These are phyloP conservation scores for Ianthella basta DNA, from an alignment of 37 sponge, comb jelly and placozoan species.

Conservation along the genomic window DNA sequence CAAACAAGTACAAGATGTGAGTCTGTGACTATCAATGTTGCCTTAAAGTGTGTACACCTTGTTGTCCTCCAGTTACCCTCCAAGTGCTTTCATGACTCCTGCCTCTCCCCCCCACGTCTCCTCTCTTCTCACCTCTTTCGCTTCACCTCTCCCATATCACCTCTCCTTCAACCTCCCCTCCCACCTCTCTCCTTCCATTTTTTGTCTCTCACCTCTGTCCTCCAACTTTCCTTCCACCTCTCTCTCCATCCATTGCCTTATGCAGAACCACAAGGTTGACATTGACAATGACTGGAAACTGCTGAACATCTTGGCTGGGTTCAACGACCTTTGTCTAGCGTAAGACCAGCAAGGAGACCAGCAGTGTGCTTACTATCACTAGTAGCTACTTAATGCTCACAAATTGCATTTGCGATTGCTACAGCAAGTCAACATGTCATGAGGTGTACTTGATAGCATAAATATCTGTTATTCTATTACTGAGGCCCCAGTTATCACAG, in stretches of 20 bases:
- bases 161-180: no score
- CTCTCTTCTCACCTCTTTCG: no score
- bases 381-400: no score
- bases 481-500: not conserved
- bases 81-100: not conserved
- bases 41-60: not conserved
- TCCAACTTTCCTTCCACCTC: not conserved
- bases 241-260: not conserved
- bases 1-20: slow-evolving; percentile 48
- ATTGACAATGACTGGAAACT: slow-evolving; percentile 88
- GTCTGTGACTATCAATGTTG: not conserved
- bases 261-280: slow-evolving; percentile 61
- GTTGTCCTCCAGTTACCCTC: not conserved
- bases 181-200: no score
- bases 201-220: no score
- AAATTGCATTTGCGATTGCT: no score
- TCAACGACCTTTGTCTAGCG: slow-evolving; percentile 83
- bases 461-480: no score
- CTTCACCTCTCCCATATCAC: no score
- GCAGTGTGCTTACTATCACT: no score
- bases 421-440: no score
- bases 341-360: slow-evolving; percentile 19
- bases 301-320: slow-evolving; percentile 75
- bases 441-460: no score
- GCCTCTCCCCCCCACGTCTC: not conserved